Evolutionary conservation across 2,113 vertebrate genomes (phyloP).

Genomic region (western clawed frog (Xenopus tropicalis)): DNA sequence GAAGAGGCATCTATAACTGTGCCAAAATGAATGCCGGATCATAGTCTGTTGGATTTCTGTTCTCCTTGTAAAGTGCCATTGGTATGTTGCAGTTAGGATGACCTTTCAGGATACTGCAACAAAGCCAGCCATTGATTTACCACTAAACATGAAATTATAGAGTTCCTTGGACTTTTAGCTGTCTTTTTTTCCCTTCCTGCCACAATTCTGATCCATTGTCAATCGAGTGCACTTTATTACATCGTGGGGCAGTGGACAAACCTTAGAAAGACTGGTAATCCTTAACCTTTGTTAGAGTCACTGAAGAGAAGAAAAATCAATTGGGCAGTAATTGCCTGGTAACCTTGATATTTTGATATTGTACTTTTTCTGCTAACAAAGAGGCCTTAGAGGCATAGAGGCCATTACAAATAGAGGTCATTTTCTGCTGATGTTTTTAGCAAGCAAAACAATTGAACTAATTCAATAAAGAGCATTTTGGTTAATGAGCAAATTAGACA

Average conservation of each 20-base stretch:
- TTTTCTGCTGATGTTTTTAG: constrained; percentile 1
- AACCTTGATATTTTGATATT: constrained; percentile 26
- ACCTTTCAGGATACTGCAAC: too few species aligned
- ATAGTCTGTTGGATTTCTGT: too few species aligned
- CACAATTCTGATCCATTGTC: background rate
- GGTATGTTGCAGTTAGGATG: too few species aligned
- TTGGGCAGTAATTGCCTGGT: constrained; percentile 20
- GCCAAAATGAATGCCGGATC: too few species aligned
- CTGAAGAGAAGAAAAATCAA: constrained; percentile 32
- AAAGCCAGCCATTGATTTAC: too few species aligned
- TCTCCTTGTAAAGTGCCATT: too few species aligned
- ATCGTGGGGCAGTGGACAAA: background rate
- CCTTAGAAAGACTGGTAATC: constrained; percentile 13
- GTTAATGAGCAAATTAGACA: constrained; percentile 15
- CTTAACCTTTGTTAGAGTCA: constrained; percentile 27
- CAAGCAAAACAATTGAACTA: background rate
- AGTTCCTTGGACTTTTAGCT: too few species aligned
- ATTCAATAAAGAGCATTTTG: constrained; percentile 4
- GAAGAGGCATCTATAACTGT: too few species aligned
- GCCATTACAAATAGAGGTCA: too few species aligned
- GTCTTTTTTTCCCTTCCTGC: background rate
- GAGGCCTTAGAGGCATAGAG: too few species aligned
- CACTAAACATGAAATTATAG: too few species aligned
- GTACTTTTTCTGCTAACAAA: constrained; percentile 21
- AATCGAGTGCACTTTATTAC: background rate